A percentile compares a stretch with the other conserved stretches of the same genome.
Evolutionary conservation across 2,113 vertebrate genomes (phyloP).

Genomic region (Hymenochirus boettgeri): DNA sequence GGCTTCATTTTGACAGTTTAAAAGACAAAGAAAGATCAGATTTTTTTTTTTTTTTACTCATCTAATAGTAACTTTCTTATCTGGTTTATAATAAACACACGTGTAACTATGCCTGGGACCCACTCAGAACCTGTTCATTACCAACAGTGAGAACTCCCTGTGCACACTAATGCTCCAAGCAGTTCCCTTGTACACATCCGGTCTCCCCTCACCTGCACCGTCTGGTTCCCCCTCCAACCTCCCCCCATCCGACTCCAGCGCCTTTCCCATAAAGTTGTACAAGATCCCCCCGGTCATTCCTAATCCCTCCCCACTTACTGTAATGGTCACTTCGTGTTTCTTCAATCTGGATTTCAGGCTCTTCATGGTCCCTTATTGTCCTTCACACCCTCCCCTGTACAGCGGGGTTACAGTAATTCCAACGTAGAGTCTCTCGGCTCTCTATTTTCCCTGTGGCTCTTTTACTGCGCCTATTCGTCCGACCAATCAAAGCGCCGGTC

Average conservation of each 20-base stretch:
- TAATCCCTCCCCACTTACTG: slow-evolving; percentile 31
- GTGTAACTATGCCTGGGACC: too few relatives aligned
- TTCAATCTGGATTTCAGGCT: slow-evolving; percentile 86
- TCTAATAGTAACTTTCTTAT: too few relatives aligned
- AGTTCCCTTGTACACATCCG: too few relatives aligned
- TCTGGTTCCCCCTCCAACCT: not conserved
- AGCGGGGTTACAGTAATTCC: not conserved
- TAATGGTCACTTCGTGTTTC: slow-evolving; percentile 76
- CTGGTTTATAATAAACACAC: too few relatives aligned
- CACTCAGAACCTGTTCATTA: too few relatives aligned
- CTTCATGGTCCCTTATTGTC: slow-evolving; percentile 66
- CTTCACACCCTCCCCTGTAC: not conserved
- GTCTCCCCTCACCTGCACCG: too few relatives aligned
- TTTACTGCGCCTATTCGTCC: not conserved
- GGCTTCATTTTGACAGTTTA: too few relatives aligned
- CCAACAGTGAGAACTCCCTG: too few relatives aligned
- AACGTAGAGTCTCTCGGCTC: slow-evolving; percentile 4
- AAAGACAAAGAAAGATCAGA: too few relatives aligned
- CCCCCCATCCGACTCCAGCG: not conserved
- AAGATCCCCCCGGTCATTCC: not conserved
- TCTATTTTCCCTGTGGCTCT: not conserved
- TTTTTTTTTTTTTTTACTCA: too few relatives aligned
- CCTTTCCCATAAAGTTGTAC: not conserved
- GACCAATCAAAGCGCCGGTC: slow-evolving; percentile 8
- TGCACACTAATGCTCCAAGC: too few relatives aligned